A percentile compares a stretch with the other conserved stretches of the same genome.
Conservation (phyloP, 2,113 vertebrate species). For the Orthonyx spaldingii region DNA sequence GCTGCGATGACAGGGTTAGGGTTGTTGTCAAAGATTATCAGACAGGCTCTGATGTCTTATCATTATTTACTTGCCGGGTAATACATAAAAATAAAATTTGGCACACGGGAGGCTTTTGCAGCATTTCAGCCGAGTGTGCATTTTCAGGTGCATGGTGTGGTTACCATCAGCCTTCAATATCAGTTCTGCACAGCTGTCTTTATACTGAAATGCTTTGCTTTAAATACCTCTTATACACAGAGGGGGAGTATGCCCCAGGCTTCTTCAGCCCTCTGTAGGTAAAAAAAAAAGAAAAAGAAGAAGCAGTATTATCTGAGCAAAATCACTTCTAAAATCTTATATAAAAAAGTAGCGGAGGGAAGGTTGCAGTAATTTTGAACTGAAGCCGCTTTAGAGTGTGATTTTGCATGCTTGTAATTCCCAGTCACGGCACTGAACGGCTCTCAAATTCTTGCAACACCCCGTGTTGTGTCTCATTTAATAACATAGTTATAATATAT, state of each 20-base stretch:
- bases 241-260: not conserved
- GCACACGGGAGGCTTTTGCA: not conserved
- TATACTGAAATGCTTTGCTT: not conserved
- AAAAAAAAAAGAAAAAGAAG: not conserved
- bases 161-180: not conserved
- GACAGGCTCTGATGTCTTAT: constrained; percentile 66
- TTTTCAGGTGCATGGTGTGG: not conserved
- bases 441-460: not conserved
- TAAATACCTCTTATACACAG: not conserved
- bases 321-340: not conserved
- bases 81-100: constrained; percentile 43
- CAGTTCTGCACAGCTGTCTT: not conserved
- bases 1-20: constrained; percentile 55
- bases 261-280: not conserved
- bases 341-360: not conserved
- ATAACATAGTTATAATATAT: constrained; percentile 45
- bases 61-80: constrained; percentile 59
- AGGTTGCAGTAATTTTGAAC: not conserved
- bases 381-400: not conserved
- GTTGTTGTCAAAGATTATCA: constrained; percentile 79
- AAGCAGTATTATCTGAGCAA: not conserved
- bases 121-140: not conserved
- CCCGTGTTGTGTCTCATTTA: constrained; percentile 1
- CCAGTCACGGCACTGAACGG: not conserved
- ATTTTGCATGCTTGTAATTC: not conserved